Evolutionary conservation across 2,888 invertebrate genomes (phyloP), one percentile per base, ranked within the genome.

Genomic region (Exocentrus adspersus): DNA sequence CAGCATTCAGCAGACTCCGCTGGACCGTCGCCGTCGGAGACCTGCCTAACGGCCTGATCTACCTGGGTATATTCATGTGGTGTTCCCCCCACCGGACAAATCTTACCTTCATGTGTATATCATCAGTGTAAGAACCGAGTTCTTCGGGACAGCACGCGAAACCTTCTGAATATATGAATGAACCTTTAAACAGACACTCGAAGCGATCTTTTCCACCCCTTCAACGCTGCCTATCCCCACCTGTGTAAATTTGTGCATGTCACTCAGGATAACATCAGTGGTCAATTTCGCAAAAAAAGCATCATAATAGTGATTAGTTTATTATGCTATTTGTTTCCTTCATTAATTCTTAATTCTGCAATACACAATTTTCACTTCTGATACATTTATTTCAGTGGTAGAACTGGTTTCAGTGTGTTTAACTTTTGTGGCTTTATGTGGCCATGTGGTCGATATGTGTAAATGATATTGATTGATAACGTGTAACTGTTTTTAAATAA

Each of bases 111-210:
- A 81, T 81, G 81, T 79, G 79, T 80, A 78, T 79, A 79, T 81
- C 81, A 81, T 83, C 82, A 83, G 83, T 83, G 80, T 77, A 82
- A 82, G 82, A 80, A 81, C 75, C 80, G 82, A 79, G 77, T 79
- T 81, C 82, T 80, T 80, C 79, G 79, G 79, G 79, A 77, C 75
- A 82, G 78, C 81, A 82, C 82, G 81, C 81, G 79, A 77, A 71
- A 67, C 70, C 46, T 43, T 61, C 67, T 67, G 62, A 48, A 66
- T 68, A 68, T 68, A 75, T 74, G 74, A 73, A 75, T 75, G 74
- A 68, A 70, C 69, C 70, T 63, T 46, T 12, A 58, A 53, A 53
- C 48, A 48, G 46, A 37, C 46, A 51, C 43, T 10, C 24, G 43
- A 57, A n/a, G 43, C 17, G 42, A 58, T 37, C 50, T 28, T 52